Percentiles rank a stretch among this genome's conserved stretches.
Evolutionary conservation across 2,888 invertebrate species (phyloP).

Genomic region (Palloptera scutellata): DNA sequence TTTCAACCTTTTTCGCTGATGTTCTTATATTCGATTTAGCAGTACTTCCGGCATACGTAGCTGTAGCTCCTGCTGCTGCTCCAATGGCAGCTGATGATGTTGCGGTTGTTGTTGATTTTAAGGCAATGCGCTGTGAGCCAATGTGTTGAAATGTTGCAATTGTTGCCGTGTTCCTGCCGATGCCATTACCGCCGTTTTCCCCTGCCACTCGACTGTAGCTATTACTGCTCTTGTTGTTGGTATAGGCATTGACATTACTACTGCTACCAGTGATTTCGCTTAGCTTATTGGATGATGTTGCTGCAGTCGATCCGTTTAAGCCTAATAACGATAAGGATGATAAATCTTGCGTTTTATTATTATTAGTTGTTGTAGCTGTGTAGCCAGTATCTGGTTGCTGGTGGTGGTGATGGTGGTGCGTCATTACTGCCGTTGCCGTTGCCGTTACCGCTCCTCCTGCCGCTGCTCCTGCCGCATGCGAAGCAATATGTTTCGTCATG

Average conservation of each 20-base stretch:
- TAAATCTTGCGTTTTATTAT: conserved; percentile 46
- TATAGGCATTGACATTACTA: conserved; percentile 22
- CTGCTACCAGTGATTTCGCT: conserved; percentile 26
- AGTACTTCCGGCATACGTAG: conserved; percentile 10
- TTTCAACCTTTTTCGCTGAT: conserved; percentile 52
- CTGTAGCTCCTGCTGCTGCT: conserved; percentile 27
- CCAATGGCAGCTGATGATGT: conserved; percentile 13
- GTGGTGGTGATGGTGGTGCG: conserved; percentile 32
- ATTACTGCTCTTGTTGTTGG: conserved; percentile 27
- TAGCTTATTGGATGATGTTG: conserved; percentile 4
- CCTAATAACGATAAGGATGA: conserved; percentile 54
- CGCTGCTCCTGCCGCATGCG: conserved; percentile 23
- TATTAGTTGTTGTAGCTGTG: conserved; percentile 28
- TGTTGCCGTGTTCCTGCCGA: conserved; percentile 28
- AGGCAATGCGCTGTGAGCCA: conserved; percentile 52
- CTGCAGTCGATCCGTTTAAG: conserved; percentile 35
- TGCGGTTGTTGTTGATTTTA: conserved; percentile 32
- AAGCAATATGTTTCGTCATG: conserved; percentile 43
- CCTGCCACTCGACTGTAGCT: not conserved
- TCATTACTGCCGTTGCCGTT: conserved; percentile 29
- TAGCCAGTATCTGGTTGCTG: conserved; percentile 19
- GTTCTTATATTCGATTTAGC: conserved; percentile 29
- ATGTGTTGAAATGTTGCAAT: conserved; percentile 49
- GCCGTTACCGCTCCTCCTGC: conserved; percentile 25
- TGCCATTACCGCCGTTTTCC: not conserved